A percentile compares a stretch with the other conserved stretches of the same genome.
phyloP scores from a whole-genome alignment of 53 echinoderm and acorn worm species.

The Echinarachnius parma region DNA sequence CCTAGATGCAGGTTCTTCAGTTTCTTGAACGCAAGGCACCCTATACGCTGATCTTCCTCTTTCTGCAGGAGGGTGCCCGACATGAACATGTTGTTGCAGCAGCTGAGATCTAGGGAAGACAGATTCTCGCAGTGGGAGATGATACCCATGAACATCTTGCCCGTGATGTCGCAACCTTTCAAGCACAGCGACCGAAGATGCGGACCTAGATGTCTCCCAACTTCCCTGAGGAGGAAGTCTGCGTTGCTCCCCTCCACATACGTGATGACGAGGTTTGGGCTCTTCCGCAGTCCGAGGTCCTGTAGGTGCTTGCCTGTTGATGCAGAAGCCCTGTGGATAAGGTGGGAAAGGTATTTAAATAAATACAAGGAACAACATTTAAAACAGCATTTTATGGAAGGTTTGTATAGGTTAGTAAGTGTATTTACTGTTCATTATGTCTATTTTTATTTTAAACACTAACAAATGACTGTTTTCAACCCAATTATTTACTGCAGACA shows the following conservation, averaged over 20 bases:
- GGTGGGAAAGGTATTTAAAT: too few relatives aligned
- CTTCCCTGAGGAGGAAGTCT: constrained; percentile 62
- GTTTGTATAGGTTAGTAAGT: too few relatives aligned
- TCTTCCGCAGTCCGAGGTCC: constrained; percentile 72
- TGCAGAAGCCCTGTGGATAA: constrained; percentile 68
- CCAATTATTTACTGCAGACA: too few relatives aligned
- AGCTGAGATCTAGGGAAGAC: constrained; percentile 65
- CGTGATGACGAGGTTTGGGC: constrained; percentile 77
- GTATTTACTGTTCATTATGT: too few relatives aligned
- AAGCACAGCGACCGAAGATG: constrained; percentile 71
- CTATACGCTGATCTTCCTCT: constrained; percentile 31
- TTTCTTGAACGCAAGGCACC: constrained; percentile 41
- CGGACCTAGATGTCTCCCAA: constrained; percentile 73
- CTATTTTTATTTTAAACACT: too few relatives aligned
- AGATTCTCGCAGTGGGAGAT: constrained; percentile 66
- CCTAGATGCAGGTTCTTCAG: constrained; percentile 56
- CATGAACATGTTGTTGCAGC: constrained; percentile 96
- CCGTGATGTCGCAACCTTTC: constrained; percentile 82
- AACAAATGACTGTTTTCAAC: too few relatives aligned
- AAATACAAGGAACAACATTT: too few relatives aligned
- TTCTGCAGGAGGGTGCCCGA: constrained; percentile 83
- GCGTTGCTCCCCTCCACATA: constrained; percentile 74
- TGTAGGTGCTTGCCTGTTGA: constrained; percentile 45
- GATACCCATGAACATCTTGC: constrained; percentile 70
- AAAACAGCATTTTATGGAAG: too few relatives aligned